Evolutionary conservation across 2,113 vertebrate genomes (phyloP), one percentile per base, ranked within the genome.

Genomic region (Otocyon megalotis): DNA sequence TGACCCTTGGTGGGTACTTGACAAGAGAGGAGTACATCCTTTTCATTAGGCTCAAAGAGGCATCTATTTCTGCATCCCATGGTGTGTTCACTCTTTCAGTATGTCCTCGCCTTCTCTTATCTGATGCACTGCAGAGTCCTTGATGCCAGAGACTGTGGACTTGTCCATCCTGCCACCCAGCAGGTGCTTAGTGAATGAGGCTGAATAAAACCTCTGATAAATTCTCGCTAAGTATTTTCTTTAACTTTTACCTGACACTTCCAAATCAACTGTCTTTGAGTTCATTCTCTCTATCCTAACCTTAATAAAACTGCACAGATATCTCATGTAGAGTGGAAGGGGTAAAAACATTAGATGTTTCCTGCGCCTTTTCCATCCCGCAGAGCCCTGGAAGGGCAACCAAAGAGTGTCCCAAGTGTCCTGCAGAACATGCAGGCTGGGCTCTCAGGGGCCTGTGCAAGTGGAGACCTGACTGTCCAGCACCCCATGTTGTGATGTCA

Each of bases 101-200:
- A 37, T 65, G 43, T 17, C 71, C 62, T 10, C 1, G 3, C 22
- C 43, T 74, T 81, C 86, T 37, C 60, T 85, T 32, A 3, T 32
- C 56, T 60, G 26, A 62, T 4, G 72, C 11, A 53, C 63, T 67
- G 71, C 84, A 30, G 32, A 60, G 32, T 74, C 69, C 50, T 30
- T 54, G 17, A 28, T 63, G 63, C 81, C 50, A 50, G 69, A 83
- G 10, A 43, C 72, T 8, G 1, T 3, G 86, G 72, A 50, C 58
- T 32, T 58, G 11, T 37, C 50, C 72, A 32, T 48, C 56, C n/a
- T 94, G 81, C 30, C 32, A n/a, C 88, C 76, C 30, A 60, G 72
- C 56, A 96, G 54, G 74, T 24, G 13, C 67, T 94, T 26, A 63
- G 62, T 9, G 54, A 87, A 8, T n/a, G 65, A 93, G 58, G 56